A percentile compares a stretch with the other conserved stretches of the same genome.
phyloP scores from a whole-genome alignment of 2,113 vertebrate genomes.

The Eretmochelys imbricata region DNA sequence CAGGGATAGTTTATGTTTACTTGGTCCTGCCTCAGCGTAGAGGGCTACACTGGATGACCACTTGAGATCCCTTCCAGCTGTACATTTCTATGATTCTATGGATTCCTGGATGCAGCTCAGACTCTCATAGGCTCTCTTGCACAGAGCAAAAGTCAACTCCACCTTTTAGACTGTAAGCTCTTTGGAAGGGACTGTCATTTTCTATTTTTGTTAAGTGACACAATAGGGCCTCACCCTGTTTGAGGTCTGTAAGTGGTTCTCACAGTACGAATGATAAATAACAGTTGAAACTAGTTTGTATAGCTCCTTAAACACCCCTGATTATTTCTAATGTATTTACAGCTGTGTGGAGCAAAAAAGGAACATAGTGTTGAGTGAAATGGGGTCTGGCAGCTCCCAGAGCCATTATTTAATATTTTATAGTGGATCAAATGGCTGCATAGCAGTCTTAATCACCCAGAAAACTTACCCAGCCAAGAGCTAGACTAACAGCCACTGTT shows the following conservation, averaged over 20 bases:
- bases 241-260: background rate
- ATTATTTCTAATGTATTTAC: background rate
- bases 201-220: background rate
- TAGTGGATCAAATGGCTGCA: background rate
- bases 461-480: background rate
- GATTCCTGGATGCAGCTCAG: background rate
- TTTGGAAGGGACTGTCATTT: background rate
- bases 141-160: background rate
- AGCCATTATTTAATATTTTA: fast-evolving
- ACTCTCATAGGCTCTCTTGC: background rate
- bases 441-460: background rate
- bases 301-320: background rate
- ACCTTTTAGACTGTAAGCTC: background rate
- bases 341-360: fast-evolving
- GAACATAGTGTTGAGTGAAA: background rate
- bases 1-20: background rate
- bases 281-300: background rate
- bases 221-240: background rate
- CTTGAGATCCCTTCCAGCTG: background rate
- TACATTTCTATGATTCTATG: background rate
- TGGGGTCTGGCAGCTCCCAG: background rate
- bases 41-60: background rate
- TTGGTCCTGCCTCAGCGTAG: background rate
- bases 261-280: background rate
- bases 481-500: background rate